Percentiles rank a stretch among this genome's conserved stretches.
Evolutionary conservation across 2,113 vertebrate genomes (phyloP).

Genomic region (Zosterops lateralis): DNA sequence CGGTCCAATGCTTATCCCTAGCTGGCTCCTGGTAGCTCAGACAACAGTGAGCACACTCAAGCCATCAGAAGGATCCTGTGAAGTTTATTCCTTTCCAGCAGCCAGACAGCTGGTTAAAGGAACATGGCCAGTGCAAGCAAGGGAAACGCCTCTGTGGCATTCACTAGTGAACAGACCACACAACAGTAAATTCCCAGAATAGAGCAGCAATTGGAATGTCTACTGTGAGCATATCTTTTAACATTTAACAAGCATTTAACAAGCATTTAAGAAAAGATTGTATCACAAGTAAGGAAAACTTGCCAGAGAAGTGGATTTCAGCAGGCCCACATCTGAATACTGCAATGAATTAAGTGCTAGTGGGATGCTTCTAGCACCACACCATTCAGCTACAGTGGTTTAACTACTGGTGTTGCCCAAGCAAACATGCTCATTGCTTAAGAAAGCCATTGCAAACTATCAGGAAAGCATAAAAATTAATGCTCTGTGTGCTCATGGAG

Average conservation of each 20-base stretch:
- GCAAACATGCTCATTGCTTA: not conserved
- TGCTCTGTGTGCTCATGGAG: fast-evolving
- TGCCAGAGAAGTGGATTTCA: not conserved
- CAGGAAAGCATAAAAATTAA: not conserved
- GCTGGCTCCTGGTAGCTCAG: not conserved
- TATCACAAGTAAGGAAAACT: not conserved
- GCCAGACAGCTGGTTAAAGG: conserved; percentile 8
- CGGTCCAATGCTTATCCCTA: not conserved
- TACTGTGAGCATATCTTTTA: not conserved
- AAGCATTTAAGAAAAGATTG: not conserved
- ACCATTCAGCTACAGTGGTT: not conserved
- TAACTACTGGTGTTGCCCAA: not conserved
- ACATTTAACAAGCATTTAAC: not conserved
- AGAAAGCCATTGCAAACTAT: not conserved
- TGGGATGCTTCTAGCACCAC: not conserved
- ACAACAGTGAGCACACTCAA: not conserved
- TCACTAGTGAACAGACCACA: not conserved
- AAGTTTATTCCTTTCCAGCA: not conserved
- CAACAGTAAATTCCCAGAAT: conserved; percentile 9
- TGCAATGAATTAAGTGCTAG: not conserved
- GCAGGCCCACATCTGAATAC: not conserved
- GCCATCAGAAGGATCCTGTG: not conserved
- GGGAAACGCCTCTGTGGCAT: not conserved
- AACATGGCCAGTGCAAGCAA: conserved; percentile 28
- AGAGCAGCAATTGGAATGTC: not conserved